These are phyloP conservation scores for Apostichopus leukothele DNA, from an alignment of 53 echinoderm and acorn worm species.

Conservation along the genomic window DNA sequence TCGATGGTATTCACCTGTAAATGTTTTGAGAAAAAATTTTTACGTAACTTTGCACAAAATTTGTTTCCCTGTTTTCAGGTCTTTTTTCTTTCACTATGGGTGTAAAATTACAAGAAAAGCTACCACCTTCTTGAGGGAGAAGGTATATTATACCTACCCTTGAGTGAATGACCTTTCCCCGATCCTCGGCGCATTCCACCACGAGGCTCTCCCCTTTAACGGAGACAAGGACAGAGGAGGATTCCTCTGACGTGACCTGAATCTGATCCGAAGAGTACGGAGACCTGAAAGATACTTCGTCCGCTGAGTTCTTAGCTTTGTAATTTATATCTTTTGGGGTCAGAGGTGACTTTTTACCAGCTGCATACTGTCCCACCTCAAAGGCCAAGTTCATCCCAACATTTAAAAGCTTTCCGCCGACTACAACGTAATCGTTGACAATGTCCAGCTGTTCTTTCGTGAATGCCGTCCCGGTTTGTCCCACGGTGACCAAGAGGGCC, in stretches of 20 bases:
- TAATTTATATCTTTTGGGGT: conserved; percentile 9
- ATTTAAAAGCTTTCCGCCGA: conserved; percentile 73
- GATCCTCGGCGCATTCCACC: conserved; percentile 58
- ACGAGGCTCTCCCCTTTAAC: conserved; percentile 7
- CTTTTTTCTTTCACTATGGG: no score
- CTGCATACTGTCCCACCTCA: conserved; percentile 46
- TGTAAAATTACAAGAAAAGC: no score
- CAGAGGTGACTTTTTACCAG: neutral
- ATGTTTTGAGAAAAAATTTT: no score
- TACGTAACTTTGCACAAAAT: no score
- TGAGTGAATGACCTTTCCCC: conserved; percentile 60
- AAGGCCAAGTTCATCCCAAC: conserved; percentile 58
- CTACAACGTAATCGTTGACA: conserved; percentile 61
- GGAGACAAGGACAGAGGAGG: conserved; percentile 14
- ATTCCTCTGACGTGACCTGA: conserved; percentile 34
- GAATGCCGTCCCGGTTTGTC: conserved; percentile 2
- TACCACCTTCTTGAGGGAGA: neutral
- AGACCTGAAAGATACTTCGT: conserved; percentile 50
- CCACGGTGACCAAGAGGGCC: conserved; percentile 65
- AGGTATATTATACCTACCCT: conserved; percentile 35
- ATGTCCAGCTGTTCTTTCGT: conserved; percentile 49
- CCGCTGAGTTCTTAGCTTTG: conserved; percentile 27
- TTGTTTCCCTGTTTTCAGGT: no score
- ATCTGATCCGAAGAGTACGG: conserved; percentile 31
- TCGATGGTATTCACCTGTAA: no score